These are phyloP conservation scores for Monoplex corrugatus DNA, from an alignment of 2,888 invertebrate species.

Conservation along the genomic window DNA sequence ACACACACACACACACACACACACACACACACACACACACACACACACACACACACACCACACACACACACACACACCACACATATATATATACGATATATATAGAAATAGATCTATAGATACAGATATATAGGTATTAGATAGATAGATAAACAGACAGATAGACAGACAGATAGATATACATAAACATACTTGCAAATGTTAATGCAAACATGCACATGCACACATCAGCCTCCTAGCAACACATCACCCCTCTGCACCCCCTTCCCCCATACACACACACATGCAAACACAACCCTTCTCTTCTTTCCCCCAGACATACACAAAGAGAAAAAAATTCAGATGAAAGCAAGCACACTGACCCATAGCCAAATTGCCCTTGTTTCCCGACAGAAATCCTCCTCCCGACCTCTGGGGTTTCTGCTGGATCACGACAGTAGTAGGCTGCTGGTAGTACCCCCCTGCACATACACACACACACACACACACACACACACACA, in stretches of 20 bases:
- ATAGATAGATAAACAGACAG: not conserved
- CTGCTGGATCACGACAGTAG: conserved; percentile 47
- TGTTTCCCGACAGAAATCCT: conserved; percentile 59
- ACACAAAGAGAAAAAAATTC: not conserved
- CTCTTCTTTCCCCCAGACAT: not conserved
- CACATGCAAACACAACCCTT: conserved; percentile 15
- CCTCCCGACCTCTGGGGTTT: conserved; percentile 46
- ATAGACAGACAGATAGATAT: not conserved
- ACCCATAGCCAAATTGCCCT: conserved; percentile 69
- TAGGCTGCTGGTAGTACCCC: conserved; percentile 50
- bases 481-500: not conserved
- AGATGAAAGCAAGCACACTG: not conserved
- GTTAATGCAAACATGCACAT: not conserved
- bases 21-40: not conserved
- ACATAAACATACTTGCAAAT: not conserved
- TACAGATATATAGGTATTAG: not conserved
- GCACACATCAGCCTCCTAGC: not conserved
- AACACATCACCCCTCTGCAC: not conserved
- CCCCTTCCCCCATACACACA: not conserved
- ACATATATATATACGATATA: not conserved
- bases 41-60: not conserved
- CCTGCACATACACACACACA: conserved; percentile 9
- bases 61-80: not conserved
- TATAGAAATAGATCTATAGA: not conserved
- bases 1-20: not conserved